Conservation (phyloP, 2,888 invertebrate genomes). For the Troilus luridus region DNA sequence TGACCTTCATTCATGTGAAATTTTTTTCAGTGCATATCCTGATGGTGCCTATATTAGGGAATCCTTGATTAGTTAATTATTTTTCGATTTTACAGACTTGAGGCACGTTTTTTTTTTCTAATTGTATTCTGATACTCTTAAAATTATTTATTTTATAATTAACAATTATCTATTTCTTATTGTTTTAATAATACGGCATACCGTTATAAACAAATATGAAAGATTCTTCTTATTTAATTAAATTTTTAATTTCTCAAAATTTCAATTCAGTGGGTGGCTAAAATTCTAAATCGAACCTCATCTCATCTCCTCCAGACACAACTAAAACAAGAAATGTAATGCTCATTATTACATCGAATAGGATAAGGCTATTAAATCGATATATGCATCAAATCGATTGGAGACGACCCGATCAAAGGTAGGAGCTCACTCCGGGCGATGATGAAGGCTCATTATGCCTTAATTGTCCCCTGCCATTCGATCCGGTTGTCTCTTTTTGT, state of each 20-base stretch:
- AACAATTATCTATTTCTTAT: neutral
- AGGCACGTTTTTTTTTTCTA: too few species aligned
- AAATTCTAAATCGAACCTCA: neutral
- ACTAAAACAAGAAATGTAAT: neutral
- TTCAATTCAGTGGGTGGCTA: neutral
- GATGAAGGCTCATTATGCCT: neutral
- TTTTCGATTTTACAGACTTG: too few species aligned
- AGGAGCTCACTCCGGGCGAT: neutral
- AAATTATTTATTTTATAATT: too few species aligned
- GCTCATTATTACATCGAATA: neutral
- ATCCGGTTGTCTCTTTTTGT: slow-evolving; percentile 9
- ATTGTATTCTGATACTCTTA: too few species aligned
- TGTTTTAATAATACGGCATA: too few species aligned
- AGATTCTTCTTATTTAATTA: neutral
- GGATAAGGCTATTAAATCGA: neutral
- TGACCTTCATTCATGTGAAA: too few species aligned
- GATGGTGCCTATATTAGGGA: too few species aligned
- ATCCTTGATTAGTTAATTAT: too few species aligned
- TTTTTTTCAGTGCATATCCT: too few species aligned
- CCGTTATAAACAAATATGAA: too few species aligned
- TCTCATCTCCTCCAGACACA: neutral
- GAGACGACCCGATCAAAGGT: neutral
- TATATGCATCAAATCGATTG: neutral
- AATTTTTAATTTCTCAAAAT: neutral
- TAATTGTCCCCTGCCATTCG: neutral